phyloP scores from a whole-genome alignment of 2,797 vertebrate species.

The Falco cherrug region DNA sequence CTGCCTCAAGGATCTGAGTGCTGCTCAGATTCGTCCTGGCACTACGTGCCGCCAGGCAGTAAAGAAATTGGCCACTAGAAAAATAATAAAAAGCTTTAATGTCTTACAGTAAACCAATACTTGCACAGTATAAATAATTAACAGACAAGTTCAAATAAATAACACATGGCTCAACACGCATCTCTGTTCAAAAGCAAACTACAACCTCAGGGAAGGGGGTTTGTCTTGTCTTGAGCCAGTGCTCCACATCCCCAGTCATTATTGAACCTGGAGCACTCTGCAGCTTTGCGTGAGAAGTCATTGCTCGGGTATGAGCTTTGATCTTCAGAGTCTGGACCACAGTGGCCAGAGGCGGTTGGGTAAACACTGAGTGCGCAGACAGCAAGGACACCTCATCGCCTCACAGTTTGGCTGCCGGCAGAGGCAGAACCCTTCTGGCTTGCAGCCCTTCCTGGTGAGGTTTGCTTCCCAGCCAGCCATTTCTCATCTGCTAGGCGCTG shows the following conservation, averaged over 20 bases:
- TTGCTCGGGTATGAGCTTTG: not conserved
- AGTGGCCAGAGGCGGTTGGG: not conserved
- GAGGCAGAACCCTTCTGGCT: not conserved
- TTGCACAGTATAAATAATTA: conserved; percentile 1
- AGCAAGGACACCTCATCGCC: not conserved
- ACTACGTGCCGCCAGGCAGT: fast-evolving
- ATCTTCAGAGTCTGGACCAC: no score
- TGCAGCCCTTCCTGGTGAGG: fast-evolving
- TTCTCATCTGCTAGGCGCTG: not conserved
- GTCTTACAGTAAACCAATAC: not conserved
- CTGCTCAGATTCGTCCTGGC: not conserved
- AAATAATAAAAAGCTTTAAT: conserved; percentile 13
- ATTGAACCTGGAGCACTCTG: fast-evolving
- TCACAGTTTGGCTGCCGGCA: not conserved
- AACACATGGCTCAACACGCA: fast-evolving
- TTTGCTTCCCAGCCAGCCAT: not conserved
- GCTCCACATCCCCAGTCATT: not conserved
- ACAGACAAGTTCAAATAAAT: not conserved
- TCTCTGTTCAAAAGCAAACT: not conserved
- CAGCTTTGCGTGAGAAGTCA: not conserved
- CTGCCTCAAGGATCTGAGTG: fast-evolving
- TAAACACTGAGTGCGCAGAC: not conserved
- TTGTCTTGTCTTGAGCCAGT: not conserved
- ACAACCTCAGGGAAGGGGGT: not conserved
- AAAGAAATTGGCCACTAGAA: not conserved